Evolutionary conservation across 2,888 invertebrate genomes (phyloP).

Genomic region (Heteromurus nitidus): DNA sequence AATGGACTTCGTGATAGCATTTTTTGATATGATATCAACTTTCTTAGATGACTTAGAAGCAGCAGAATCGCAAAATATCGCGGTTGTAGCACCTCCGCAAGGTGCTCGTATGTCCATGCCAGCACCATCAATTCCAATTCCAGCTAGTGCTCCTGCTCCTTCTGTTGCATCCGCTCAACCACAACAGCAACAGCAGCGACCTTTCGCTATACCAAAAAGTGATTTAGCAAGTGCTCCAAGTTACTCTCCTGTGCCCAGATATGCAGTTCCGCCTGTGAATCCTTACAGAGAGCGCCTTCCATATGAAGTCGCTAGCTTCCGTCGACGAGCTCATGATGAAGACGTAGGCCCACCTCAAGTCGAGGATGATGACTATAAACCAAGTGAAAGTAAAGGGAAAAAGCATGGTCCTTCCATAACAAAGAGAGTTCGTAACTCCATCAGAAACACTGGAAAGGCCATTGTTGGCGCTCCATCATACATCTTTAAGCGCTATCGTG

Average conservation of each 20-base stretch:
- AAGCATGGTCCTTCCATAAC: constrained; percentile 34
- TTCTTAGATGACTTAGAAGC: constrained; percentile 39
- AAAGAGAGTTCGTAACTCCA: constrained; percentile 33
- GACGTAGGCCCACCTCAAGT: constrained; percentile 20
- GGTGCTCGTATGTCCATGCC: constrained; percentile 21
- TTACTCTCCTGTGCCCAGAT: constrained; percentile 44
- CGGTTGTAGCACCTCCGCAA: constrained; percentile 1
- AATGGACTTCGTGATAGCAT: neutral
- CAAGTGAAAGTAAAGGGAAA: constrained; percentile 58
- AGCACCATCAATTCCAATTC: neutral
- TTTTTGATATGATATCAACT: neutral
- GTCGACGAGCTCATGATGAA: constrained; percentile 32
- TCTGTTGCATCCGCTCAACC: neutral
- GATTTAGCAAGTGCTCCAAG: constrained; percentile 56
- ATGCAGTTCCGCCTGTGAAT: constrained; percentile 42
- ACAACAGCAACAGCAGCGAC: neutral
- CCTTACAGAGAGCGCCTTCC: constrained; percentile 48
- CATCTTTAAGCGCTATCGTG: constrained; percentile 57
- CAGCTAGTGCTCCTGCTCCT: constrained; percentile 30
- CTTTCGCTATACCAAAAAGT: constrained; percentile 46
- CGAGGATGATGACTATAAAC: constrained; percentile 54
- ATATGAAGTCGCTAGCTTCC: constrained; percentile 32
- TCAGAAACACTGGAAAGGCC: constrained; percentile 52
- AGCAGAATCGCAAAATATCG: constrained; percentile 50
- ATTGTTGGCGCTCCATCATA: constrained; percentile 64